Evolutionary conservation across 2,113 vertebrate species (phyloP).

Genomic region (Thryonomys swinderianus): DNA sequence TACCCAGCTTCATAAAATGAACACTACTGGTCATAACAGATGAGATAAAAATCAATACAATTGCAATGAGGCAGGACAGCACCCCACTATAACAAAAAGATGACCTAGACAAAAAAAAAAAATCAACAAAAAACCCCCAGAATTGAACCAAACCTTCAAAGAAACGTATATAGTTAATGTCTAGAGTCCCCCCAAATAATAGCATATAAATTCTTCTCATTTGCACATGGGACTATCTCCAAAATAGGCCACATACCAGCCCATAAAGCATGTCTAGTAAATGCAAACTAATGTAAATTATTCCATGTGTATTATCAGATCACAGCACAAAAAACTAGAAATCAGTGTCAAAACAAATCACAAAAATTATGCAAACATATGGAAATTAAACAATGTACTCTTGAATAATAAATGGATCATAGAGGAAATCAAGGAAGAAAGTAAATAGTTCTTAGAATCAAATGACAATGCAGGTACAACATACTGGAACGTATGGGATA

Average conservation of each 20-base stretch:
- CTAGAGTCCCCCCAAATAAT: background rate
- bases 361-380: background rate
- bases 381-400: background rate
- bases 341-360: background rate
- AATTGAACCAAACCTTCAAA: background rate
- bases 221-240: background rate
- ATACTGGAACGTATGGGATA: background rate
- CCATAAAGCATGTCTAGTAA: background rate
- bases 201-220: background rate
- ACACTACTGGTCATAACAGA: background rate
- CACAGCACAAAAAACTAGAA: background rate
- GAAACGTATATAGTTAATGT: background rate
- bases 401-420: background rate
- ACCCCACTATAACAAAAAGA: no score
- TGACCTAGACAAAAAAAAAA: no score
- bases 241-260: background rate
- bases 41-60: background rate
- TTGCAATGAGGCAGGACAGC: no score
- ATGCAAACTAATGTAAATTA: background rate
- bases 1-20: background rate
- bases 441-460: background rate
- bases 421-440: background rate
- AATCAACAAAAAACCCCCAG: no score
- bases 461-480: background rate
- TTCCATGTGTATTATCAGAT: background rate